Percentiles rank a stretch among this genome's conserved stretches.
These are phyloP conservation scores for Dipodomys spectabilis DNA, from an alignment of 2,113 vertebrate genomes.

Conservation along the genomic window DNA sequence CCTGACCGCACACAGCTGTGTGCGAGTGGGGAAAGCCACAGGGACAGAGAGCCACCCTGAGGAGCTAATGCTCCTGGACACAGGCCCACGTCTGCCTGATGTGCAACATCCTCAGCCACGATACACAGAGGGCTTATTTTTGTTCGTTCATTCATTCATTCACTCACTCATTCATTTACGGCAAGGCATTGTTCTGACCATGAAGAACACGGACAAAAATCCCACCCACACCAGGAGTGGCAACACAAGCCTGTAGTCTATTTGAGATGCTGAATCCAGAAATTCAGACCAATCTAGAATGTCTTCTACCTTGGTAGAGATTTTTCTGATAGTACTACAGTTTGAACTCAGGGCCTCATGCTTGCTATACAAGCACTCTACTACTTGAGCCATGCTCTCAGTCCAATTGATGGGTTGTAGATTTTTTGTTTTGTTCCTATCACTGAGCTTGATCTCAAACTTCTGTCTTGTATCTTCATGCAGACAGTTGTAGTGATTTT, in stretches of 20 bases:
- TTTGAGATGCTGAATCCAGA: background rate
- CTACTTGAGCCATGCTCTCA: no score
- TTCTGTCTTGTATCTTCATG: background rate
- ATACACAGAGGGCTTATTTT: background rate
- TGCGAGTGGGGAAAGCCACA: rapidly evolving
- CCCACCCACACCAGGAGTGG: background rate
- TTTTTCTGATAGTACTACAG: background rate
- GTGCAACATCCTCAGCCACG: background rate
- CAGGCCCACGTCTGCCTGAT: background rate
- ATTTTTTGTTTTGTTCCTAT: no score
- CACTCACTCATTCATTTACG: background rate
- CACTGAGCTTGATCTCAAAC: background rate
- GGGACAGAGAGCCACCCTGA: background rate
- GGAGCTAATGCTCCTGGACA: background rate
- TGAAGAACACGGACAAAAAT: background rate
- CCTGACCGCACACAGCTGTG: background rate
- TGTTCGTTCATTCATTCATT: background rate
- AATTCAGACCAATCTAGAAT: background rate
- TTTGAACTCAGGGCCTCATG: background rate
- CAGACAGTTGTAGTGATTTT: background rate
- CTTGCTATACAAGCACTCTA: background rate
- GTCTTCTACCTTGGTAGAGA: background rate
- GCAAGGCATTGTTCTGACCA: background rate
- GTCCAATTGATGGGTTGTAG: no score
- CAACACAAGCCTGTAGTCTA: background rate